Evolutionary conservation across 2,888 invertebrate genomes (phyloP), one percentile per base, ranked within the genome.

Genomic region (Heliconius sara): DNA sequence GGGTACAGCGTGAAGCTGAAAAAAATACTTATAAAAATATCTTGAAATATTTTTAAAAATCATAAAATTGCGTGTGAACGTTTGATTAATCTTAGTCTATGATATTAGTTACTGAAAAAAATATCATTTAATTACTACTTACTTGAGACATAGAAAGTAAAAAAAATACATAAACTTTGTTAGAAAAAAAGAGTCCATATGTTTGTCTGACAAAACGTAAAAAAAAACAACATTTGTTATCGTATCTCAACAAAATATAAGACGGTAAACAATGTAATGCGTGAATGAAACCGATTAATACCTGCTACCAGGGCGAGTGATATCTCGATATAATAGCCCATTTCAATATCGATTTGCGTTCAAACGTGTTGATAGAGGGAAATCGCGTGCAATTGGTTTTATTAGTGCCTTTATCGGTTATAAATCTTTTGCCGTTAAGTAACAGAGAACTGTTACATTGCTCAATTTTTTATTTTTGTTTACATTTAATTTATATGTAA

Each of bases 241-340:
- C 43, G 12, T 68, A 6, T 6, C 39, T 39, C 13, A 27, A 13
- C 70, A 47, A 70, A 70, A 43, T 70, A 16, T 27, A 70, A 70
- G 47, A 7, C 16, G 84, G 82, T 81, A 84, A 85, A 83, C 57
- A 30, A n/a, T 73, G 73, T 73, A 39, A 73, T 78, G 85, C 85
- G 83, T 85, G 85, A 76, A 87, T 85, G 90, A 88, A 87, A 89
- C 88, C 85, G 87, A 81, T 87, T 88, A 88, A 85, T 79, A 47
- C 25, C 79, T 78, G 80, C 77, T 81, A 71, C 82, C 84, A 81
- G 80, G 76, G 82, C 78, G 82, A 84, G 83, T 83, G 81, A 81
- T 84, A 85, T 83, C 79, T 79, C 71, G 77, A 73, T 76, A 66
- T 79, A 79, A 75, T 79, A 75, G 74, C 68, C 75, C 68, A 79